Evolutionary conservation across 2,113 vertebrate genomes (phyloP).

Genomic region (Plotosus lineatus): DNA sequence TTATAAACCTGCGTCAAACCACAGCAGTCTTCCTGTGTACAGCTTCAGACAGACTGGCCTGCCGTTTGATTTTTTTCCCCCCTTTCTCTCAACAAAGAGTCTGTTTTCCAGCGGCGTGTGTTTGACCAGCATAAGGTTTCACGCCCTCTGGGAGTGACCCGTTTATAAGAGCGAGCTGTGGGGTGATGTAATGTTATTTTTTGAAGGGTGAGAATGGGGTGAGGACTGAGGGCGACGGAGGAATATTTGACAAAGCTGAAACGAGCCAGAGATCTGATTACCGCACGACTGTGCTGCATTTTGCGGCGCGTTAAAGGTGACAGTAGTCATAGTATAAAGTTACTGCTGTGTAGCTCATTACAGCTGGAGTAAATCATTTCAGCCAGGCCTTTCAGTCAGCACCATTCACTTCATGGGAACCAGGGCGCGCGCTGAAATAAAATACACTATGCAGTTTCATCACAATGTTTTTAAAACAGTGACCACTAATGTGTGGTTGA

Average conservation of each 20-base stretch:
- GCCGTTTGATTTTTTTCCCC: conserved; percentile 53
- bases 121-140: conserved; percentile 89
- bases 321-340: conserved; percentile 35
- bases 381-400: conserved; percentile 22
- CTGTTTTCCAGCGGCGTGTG: conserved; percentile 81
- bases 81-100: conserved; percentile 75
- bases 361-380: conserved; percentile 46
- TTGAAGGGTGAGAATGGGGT: conserved; percentile 74
- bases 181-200: conserved; percentile 91
- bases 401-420: conserved; percentile 29
- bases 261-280: conserved; percentile 71
- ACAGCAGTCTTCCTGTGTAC: conserved; percentile 55
- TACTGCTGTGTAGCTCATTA: conserved; percentile 46
- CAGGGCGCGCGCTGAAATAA: not conserved
- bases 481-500: not conserved
- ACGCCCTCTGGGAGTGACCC: conserved; percentile 71
- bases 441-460: conserved; percentile 11
- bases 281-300: conserved; percentile 27
- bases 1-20: conserved; percentile 67
- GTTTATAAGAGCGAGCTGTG: conserved; percentile 75
- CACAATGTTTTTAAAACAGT: not conserved
- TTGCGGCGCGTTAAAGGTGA: conserved; percentile 30
- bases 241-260: conserved; percentile 68
- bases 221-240: conserved; percentile 61
- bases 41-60: conserved; percentile 50